phyloP scores from a whole-genome alignment of 2,797 vertebrate species.

The Myotis vivesi region DNA sequence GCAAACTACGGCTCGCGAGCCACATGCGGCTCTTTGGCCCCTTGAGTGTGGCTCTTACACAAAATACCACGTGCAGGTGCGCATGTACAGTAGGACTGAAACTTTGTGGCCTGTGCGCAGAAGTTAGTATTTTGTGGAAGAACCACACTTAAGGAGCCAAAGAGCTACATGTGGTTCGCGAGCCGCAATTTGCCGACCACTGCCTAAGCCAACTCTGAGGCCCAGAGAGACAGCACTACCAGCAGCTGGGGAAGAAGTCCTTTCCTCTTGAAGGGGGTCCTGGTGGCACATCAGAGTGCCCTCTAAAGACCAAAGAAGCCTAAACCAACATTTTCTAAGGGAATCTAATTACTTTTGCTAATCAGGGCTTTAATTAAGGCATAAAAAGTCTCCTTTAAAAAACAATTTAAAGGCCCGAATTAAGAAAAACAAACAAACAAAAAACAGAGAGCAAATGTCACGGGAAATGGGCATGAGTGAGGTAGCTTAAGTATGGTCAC shows the following conservation, averaged over 20 bases:
- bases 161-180: too few relatives aligned
- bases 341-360: not conserved
- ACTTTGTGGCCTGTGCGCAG: too few relatives aligned
- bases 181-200: too few relatives aligned
- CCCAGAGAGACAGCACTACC: not conserved
- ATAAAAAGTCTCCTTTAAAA: not conserved
- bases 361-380: not conserved
- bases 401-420: not conserved
- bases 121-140: too few relatives aligned
- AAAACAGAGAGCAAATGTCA: not conserved
- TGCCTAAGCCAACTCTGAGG: not conserved
- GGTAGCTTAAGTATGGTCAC: not conserved
- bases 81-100: too few relatives aligned
- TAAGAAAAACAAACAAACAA: not conserved
- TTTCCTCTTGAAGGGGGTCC: not conserved
- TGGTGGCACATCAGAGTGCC: not conserved
- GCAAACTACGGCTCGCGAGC: too few relatives aligned
- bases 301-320: not conserved
- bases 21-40: too few relatives aligned
- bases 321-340: not conserved
- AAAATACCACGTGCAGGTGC: too few relatives aligned
- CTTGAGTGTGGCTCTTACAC: too few relatives aligned
- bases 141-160: too few relatives aligned
- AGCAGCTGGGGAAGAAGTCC: not conserved
- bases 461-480: not conserved